Conservation (phyloP, 1,140 invertebrate species). For the Macrosteles quadrilineatus region DNA sequence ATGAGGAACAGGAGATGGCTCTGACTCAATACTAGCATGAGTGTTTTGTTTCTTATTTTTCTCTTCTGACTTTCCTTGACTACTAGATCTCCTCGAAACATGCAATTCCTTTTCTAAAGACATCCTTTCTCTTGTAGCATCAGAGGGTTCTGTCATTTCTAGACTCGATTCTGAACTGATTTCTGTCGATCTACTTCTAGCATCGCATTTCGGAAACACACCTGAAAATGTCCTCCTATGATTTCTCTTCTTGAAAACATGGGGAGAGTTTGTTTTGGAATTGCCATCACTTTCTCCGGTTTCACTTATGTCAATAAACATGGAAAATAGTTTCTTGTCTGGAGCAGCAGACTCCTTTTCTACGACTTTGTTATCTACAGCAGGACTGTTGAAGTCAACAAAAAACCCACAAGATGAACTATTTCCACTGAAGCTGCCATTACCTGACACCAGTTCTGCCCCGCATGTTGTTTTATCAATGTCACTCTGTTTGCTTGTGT, state of each 20-base stretch:
- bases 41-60: slow-evolving; percentile 49
- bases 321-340: slow-evolving; percentile 71
- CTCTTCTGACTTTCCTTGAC: not conserved
- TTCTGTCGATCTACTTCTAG: slow-evolving; percentile 21
- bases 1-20: slow-evolving; percentile 55
- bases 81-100: not conserved
- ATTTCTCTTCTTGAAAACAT: slow-evolving; percentile 36
- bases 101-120: not conserved
- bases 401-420: slow-evolving; percentile 55
- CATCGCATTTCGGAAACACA: slow-evolving; percentile 36
- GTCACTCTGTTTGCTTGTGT: not conserved
- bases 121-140: slow-evolving; percentile 34
- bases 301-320: slow-evolving; percentile 69
- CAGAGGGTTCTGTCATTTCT: slow-evolving; percentile 37
- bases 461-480: not conserved
- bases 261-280: slow-evolving; percentile 39
- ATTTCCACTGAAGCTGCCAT: not conserved
- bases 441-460: not conserved
- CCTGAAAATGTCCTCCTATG: slow-evolving; percentile 25
- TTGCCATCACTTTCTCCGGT: slow-evolving; percentile 35
- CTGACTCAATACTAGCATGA: slow-evolving; percentile 62
- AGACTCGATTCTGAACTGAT: slow-evolving; percentile 39
- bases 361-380: slow-evolving; percentile 30
- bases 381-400: slow-evolving; percentile 56
- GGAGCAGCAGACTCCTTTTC: slow-evolving; percentile 44